A percentile compares a stretch with the other conserved stretches of the same genome.
Conservation (phyloP, 2,888 invertebrate species). For the Hipparchia sbordonii region DNA sequence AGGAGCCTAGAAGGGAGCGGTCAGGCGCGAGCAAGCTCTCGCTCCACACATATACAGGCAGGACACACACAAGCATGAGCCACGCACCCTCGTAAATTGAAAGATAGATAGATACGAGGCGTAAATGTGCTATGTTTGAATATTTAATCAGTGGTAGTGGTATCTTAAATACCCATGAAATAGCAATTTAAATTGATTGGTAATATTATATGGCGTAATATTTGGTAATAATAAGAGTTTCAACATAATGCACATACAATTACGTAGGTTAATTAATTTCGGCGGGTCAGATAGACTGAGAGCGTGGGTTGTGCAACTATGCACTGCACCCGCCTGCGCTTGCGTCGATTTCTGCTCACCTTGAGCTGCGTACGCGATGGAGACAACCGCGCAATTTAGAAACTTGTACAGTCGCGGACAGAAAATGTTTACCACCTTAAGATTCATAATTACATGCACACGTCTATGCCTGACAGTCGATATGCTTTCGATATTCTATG, state of each 20-base stretch:
- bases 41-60: too few species aligned
- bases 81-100: too few species aligned
- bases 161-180: not conserved
- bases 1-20: too few species aligned
- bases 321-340: conserved; percentile 28
- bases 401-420: not conserved
- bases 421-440: too few species aligned
- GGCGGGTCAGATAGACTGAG: conserved; percentile 30
- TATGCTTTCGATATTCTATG: too few species aligned
- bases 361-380: conserved; percentile 23
- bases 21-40: too few species aligned
- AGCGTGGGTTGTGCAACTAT: conserved; percentile 33
- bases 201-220: not conserved
- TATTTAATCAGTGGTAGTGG: not conserved
- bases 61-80: too few species aligned
- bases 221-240: not conserved
- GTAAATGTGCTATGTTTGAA: not conserved
- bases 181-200: not conserved
- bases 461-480: too few species aligned
- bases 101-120: too few species aligned
- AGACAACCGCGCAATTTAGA: conserved; percentile 11
- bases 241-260: conserved; percentile 12
- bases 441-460: too few species aligned
- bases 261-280: conserved; percentile 29
- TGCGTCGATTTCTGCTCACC: conserved; percentile 25